Evolutionary conservation across 2,888 invertebrate genomes (phyloP).

Genomic region (Meteorus cinctellus): DNA sequence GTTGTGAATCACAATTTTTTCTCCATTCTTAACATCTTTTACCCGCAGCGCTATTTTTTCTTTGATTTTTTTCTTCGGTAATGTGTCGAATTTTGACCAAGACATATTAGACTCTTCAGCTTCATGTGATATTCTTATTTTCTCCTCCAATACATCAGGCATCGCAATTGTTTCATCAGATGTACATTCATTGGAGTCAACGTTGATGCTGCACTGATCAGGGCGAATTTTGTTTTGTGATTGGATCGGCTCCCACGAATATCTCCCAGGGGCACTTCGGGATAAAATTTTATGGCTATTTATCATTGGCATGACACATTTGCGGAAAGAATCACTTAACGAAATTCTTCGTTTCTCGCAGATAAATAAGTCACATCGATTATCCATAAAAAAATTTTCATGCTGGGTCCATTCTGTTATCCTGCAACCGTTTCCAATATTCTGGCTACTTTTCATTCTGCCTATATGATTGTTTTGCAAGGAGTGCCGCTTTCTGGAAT

Average conservation of each 20-base stretch:
- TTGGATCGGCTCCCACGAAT: constrained; percentile 37
- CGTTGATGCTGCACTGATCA: constrained; percentile 30
- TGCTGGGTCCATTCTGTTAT: constrained; percentile 23
- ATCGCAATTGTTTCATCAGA: constrained; percentile 56
- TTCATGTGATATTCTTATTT: constrained; percentile 54
- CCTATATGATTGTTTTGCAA: not conserved
- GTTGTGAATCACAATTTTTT: constrained; percentile 8
- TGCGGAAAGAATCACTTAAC: constrained; percentile 52
- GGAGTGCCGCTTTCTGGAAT: not conserved
- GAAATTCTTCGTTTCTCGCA: constrained; percentile 53
- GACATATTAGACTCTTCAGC: constrained; percentile 25
- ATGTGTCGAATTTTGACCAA: not conserved
- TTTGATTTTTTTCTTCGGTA: not conserved
- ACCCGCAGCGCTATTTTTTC: not conserved
- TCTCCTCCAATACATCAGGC: constrained; percentile 58
- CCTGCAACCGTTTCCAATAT: constrained; percentile 23
- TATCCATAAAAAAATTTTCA: constrained; percentile 62
- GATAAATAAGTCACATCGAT: constrained; percentile 43
- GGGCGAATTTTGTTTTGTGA: constrained; percentile 38
- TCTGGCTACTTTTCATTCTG: constrained; percentile 36
- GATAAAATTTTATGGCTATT: constrained; percentile 58
- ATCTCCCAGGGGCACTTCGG: constrained; percentile 56
- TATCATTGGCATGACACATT: constrained; percentile 7
- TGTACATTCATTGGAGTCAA: constrained; percentile 43
- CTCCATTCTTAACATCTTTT: not conserved